Percentiles rank a stretch among this genome's conserved stretches.
These are phyloP conservation scores for Ectropis crepuscularia DNA, from an alignment of 2,888 invertebrate species.

Conservation along the genomic window DNA sequence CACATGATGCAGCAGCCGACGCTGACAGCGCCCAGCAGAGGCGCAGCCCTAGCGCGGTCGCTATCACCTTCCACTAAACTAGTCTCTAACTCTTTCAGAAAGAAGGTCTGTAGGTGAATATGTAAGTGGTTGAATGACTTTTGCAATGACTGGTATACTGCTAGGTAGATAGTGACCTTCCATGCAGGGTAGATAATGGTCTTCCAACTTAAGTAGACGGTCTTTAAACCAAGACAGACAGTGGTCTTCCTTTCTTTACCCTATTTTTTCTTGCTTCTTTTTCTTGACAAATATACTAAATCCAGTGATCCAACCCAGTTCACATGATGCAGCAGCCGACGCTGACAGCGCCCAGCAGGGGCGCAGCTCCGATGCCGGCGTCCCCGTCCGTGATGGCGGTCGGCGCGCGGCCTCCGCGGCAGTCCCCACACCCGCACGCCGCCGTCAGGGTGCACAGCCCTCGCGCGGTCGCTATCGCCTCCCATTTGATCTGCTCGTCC, in stretches of 20 bases:
- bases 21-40: slow-evolving; percentile 66
- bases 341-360: slow-evolving; percentile 66
- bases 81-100: too few relatives aligned
- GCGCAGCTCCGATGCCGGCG: slow-evolving; percentile 71
- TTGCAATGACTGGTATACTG: too few relatives aligned
- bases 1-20: slow-evolving; percentile 60
- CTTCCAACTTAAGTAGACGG: too few relatives aligned
- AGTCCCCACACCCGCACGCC: slow-evolving; percentile 70
- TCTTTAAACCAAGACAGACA: too few relatives aligned
- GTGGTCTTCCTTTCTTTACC: background rate
- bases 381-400: slow-evolving; percentile 69
- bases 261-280: background rate
- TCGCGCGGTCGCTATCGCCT: slow-evolving; percentile 75
- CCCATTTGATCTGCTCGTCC: slow-evolving; percentile 79
- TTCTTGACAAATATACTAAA: too few relatives aligned
- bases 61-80: slow-evolving; percentile 82
- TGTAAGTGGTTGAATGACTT: too few relatives aligned
- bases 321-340: slow-evolving; percentile 60
- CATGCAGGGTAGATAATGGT: too few relatives aligned
- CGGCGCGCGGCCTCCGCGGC: slow-evolving; percentile 62
- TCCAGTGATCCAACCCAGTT: too few relatives aligned
- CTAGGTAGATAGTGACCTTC: too few relatives aligned
- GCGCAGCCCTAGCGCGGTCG: slow-evolving; percentile 72
- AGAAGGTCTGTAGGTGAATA: too few relatives aligned
- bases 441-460: slow-evolving; percentile 75